Conservation (phyloP, 2,797 vertebrate species). For the Hippocampus kuda region DNA sequence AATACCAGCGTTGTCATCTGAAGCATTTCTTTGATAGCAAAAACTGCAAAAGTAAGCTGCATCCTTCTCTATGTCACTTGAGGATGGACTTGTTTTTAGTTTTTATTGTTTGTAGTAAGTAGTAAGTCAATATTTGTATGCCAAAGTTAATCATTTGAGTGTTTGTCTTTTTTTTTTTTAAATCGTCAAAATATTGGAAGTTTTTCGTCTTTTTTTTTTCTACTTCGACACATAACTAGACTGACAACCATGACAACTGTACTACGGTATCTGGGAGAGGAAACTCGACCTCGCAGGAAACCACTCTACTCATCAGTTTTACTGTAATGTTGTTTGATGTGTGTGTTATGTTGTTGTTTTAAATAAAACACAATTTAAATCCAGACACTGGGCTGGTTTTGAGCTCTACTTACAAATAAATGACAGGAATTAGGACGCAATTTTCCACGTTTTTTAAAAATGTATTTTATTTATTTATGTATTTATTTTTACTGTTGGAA, state of each 20-base stretch:
- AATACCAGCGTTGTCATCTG: conserved; percentile 82
- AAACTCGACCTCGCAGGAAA: not conserved
- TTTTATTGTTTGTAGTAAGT: not conserved
- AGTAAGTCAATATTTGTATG: not conserved
- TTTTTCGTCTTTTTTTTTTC: not conserved
- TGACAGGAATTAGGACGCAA: not conserved
- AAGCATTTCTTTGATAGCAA: conserved; percentile 44
- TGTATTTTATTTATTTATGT: not conserved
- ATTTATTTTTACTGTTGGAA: too few species aligned
- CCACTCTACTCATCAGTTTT: not conserved
- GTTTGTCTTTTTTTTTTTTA: not conserved
- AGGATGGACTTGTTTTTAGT: not conserved
- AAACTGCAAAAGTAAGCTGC: conserved; percentile 39
- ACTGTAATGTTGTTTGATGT: not conserved
- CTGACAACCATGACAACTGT: not conserved
- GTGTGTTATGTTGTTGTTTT: not conserved
- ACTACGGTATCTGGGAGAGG: not conserved
- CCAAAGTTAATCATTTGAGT: not conserved
- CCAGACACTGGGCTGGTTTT: not conserved
- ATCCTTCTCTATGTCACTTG: not conserved
- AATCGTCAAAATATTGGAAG: not conserved
- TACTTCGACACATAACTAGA: not conserved
- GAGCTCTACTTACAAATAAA: not conserved
- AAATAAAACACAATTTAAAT: conserved; percentile 27
- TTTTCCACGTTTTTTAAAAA: not conserved